phyloP scores from a whole-genome alignment of 2,797 vertebrate species.

The Hydrolagus colliei region DNA sequence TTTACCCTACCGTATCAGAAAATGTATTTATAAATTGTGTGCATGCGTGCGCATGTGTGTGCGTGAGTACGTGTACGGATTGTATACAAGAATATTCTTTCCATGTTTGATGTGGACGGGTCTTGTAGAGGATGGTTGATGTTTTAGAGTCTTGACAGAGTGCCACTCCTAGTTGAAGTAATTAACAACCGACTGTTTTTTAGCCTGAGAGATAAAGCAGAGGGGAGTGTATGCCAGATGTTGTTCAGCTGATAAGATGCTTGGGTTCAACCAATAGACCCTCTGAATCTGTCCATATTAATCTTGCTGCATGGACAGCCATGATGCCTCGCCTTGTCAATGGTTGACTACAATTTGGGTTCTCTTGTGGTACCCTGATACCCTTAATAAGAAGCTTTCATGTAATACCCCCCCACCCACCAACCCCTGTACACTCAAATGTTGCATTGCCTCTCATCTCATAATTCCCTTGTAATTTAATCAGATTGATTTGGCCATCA shows the following conservation, averaged over 20 bases:
- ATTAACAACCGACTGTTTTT: background rate
- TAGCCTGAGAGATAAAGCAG: background rate
- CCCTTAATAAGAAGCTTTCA: background rate
- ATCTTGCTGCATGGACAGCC: background rate
- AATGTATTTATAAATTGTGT: too few species aligned
- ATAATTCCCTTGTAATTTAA: background rate
- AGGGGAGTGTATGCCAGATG: background rate
- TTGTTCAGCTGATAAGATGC: conserved; percentile 6
- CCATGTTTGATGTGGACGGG: background rate
- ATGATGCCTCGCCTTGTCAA: background rate
- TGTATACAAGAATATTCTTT: background rate
- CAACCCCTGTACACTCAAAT: background rate
- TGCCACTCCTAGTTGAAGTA: background rate
- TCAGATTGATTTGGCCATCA: background rate
- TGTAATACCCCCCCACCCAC: background rate
- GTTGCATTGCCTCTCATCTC: background rate
- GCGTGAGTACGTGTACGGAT: background rate
- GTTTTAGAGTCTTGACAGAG: background rate
- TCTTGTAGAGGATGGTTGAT: background rate
- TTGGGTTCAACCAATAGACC: background rate
- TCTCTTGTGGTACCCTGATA: background rate
- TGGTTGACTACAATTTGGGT: background rate
- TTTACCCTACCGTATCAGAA: too few species aligned
- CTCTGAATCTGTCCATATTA: background rate
- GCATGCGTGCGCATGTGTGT: too few species aligned